Conservation (phyloP, 2,797 vertebrate genomes). For the Lemur catta region DNA sequence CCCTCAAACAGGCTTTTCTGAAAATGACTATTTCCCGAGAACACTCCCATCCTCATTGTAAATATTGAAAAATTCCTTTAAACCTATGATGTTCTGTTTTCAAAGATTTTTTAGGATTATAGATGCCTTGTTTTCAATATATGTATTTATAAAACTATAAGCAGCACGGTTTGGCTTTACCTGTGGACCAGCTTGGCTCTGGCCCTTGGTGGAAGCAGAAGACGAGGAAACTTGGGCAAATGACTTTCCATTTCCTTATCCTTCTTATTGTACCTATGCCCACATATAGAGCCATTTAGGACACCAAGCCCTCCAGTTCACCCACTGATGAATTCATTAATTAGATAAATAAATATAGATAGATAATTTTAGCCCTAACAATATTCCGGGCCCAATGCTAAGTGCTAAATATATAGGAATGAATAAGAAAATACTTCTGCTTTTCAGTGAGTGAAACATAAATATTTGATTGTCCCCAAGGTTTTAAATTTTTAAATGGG, state of each 20-base stretch:
- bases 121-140: neutral
- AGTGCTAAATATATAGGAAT: neutral
- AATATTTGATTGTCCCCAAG: neutral
- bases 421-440: neutral
- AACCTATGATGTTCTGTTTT: neutral
- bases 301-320: neutral
- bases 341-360: neutral
- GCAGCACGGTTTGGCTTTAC: neutral
- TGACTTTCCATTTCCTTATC: neutral
- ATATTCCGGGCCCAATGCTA: neutral
- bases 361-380: neutral
- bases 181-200: neutral
- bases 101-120: neutral
- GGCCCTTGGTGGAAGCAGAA: neutral
- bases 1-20: neutral
- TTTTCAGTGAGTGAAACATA: constrained; percentile 2
- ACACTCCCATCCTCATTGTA: neutral
- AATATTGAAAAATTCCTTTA: neutral
- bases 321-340: neutral
- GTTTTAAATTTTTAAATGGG: neutral
- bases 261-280: neutral
- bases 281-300: neutral
- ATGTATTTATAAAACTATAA: neutral
- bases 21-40: neutral
- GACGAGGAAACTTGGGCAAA: neutral